These are phyloP conservation scores for Phortica magna DNA, from an alignment of 2,888 invertebrate species.

Conservation along the genomic window DNA sequence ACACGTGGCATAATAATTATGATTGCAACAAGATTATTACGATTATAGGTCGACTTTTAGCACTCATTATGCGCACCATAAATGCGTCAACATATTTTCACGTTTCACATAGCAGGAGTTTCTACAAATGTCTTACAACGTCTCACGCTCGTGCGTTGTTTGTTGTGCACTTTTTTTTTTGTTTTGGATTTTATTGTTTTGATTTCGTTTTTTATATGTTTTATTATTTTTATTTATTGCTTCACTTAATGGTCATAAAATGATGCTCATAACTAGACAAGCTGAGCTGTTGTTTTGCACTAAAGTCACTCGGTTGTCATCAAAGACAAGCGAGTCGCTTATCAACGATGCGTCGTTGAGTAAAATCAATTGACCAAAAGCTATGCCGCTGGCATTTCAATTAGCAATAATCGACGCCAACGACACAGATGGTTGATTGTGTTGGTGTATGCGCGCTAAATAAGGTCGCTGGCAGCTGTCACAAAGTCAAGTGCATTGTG, in stretches of 20 bases:
- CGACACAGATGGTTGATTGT: neutral
- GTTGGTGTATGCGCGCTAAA: neutral
- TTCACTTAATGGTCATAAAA: neutral
- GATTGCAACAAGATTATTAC: neutral
- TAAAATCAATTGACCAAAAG: conserved; percentile 63
- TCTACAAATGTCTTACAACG: neutral
- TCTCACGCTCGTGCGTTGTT: too few relatives aligned
- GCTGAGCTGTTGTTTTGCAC: neutral
- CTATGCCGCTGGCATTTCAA: conserved; percentile 62
- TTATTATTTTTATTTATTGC: conserved; percentile 41
- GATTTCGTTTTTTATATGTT: conserved; percentile 37
- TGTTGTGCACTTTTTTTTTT: conserved; percentile 7
- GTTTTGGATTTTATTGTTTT: conserved; percentile 32
- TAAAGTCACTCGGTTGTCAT: neutral
- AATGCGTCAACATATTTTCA: conserved; percentile 13
- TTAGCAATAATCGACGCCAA: conserved; percentile 51
- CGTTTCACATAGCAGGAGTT: neutral
- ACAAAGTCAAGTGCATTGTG: neutral
- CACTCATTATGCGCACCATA: neutral
- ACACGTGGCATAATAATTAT: neutral
- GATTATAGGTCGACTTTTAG: neutral
- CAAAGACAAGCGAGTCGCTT: neutral
- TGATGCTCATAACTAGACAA: neutral
- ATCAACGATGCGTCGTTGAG: neutral
- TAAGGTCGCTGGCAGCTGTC: neutral